These are phyloP conservation scores for Amitus sp. DNA, from an alignment of 2,888 invertebrate species.

Conservation along the genomic window DNA sequence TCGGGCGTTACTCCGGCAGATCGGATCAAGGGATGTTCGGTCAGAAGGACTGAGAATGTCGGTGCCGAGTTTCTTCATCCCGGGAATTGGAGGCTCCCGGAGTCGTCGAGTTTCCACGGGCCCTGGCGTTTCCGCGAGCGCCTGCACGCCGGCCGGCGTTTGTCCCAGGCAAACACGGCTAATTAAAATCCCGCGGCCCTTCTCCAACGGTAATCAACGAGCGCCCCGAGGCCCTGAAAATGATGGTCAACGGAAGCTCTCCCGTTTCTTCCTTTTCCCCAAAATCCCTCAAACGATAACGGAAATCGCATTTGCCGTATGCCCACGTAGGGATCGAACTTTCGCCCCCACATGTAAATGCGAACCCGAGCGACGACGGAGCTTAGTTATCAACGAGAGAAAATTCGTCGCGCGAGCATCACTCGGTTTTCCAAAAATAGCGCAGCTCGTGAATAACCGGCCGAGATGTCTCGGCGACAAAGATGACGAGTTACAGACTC, in stretches of 20 bases:
- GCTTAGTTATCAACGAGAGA: conserved; percentile 35
- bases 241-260: conserved; percentile 58
- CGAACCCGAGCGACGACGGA: too few relatives aligned
- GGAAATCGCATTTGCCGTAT: conserved; percentile 35
- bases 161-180: conserved; percentile 61
- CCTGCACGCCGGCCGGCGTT: conserved; percentile 51
- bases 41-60: conserved; percentile 20
- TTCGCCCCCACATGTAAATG: too few relatives aligned
- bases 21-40: conserved; percentile 13
- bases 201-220: conserved; percentile 60
- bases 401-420: conserved; percentile 48
- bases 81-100: too few relatives aligned
- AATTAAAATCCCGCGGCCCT: conserved; percentile 63
- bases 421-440: conserved; percentile 51
- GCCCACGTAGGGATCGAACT: conserved; percentile 26
- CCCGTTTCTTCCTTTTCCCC: conserved; percentile 27
- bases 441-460: conserved; percentile 31
- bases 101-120: too few relatives aligned
- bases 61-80: too few relatives aligned
- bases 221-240: conserved; percentile 57
- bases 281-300: conserved; percentile 33
- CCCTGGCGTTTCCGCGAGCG: conserved; percentile 42
- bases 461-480: conserved; percentile 35
- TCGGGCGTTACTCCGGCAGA: conserved; percentile 10
- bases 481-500: conserved; percentile 31